These are phyloP conservation scores for Troides aeacus DNA, from an alignment of 2,888 invertebrate genomes.

Conservation along the genomic window DNA sequence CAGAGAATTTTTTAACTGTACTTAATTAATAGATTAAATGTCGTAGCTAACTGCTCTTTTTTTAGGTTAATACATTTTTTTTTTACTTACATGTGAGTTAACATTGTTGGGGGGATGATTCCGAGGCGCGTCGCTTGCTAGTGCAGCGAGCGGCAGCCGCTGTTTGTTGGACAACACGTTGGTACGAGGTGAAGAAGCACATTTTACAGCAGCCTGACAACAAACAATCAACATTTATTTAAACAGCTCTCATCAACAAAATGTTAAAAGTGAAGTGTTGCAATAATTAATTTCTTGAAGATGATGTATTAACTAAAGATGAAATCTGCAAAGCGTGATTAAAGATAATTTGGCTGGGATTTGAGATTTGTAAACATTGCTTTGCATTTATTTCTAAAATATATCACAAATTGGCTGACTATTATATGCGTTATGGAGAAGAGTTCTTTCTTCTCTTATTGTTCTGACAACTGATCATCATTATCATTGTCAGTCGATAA, in stretches of 20 bases:
- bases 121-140: slow-evolving; percentile 66
- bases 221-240: slow-evolving; percentile 30
- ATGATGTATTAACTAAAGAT: not conserved
- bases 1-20: no score
- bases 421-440: no score
- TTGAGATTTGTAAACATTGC: no score
- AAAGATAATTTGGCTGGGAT: no score
- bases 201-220: slow-evolving; percentile 74
- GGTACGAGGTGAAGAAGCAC: slow-evolving; percentile 75
- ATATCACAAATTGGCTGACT: no score
- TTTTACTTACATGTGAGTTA: slow-evolving; percentile 74
- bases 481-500: no score
- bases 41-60: not conserved
- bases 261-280: not conserved
- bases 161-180: slow-evolving; percentile 74
- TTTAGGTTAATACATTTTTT: not conserved
- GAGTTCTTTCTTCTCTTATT: no score
- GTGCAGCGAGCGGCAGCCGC: slow-evolving; percentile 66
- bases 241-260: not conserved
- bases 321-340: no score
- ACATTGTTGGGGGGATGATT: slow-evolving; percentile 74
- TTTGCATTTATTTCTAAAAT: no score
- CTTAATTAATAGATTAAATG: not conserved
- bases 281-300: not conserved
- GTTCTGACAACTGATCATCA: no score